Evolutionary conservation across 2,888 invertebrate species (phyloP).

Genomic region (Mythimna ferrago): DNA sequence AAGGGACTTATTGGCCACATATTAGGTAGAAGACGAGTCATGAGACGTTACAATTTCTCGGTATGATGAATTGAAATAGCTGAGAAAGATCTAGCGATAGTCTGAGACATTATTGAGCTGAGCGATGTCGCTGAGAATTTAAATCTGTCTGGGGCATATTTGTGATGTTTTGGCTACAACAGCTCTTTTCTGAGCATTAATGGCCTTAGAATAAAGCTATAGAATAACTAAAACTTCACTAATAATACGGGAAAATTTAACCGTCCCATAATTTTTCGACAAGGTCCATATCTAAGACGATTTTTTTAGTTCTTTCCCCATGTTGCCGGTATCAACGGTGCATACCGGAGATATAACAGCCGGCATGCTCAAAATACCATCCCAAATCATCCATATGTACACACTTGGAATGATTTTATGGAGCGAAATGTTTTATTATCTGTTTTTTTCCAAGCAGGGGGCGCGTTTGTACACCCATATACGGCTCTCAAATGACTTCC

Average conservation of each 20-base stretch:
- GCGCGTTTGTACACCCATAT: conserved; percentile 52
- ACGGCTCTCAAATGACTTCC: conserved; percentile 39
- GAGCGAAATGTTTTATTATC: conserved; percentile 56
- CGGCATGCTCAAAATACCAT: conserved; percentile 44
- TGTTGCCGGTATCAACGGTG: background rate
- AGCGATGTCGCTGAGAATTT: conserved; percentile 18
- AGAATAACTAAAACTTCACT: background rate
- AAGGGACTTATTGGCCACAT: conserved; percentile 34
- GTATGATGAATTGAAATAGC: conserved; percentile 54
- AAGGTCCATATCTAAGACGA: background rate
- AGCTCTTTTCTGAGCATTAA: conserved; percentile 9
- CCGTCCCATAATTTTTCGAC: conserved; percentile 2
- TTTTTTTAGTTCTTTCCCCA: background rate
- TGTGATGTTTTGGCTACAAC: background rate
- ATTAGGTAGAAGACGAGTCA: conserved; percentile 50
- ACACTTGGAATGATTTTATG: conserved; percentile 60
- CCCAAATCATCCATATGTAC: conserved; percentile 54
- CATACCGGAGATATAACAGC: conserved; percentile 26
- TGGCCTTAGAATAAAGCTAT: background rate
- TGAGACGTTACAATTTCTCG: conserved; percentile 53
- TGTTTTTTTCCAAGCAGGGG: conserved; percentile 55
- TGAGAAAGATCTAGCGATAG: conserved; percentile 43
- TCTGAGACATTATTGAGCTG: conserved; percentile 32
- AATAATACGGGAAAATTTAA: conserved; percentile 13
- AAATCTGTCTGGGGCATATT: conserved; percentile 7